phyloP scores from a whole-genome alignment of 2,888 invertebrate species.

The Stegana nigrithorax region DNA sequence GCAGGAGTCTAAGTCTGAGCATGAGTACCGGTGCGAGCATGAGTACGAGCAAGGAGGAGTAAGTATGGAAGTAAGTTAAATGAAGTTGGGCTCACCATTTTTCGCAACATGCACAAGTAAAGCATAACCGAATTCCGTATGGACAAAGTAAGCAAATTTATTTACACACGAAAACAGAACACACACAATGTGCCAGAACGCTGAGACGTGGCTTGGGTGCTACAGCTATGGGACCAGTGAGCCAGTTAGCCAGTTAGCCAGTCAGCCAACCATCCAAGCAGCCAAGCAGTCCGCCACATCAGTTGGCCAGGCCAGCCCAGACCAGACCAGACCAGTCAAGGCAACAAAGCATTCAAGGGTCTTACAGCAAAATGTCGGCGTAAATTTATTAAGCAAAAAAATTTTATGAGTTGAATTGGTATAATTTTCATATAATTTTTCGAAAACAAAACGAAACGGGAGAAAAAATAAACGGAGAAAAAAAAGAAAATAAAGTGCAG shows the following conservation, averaged over 20 bases:
- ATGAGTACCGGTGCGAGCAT: too few species aligned
- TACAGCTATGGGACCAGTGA: too few species aligned
- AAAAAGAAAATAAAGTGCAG: constrained; percentile 2
- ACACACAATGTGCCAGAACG: too few species aligned
- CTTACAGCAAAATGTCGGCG: constrained; percentile 58
- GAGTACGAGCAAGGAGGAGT: background rate
- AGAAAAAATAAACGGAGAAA: constrained; percentile 33
- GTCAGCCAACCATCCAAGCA: too few species aligned
- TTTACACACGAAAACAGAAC: too few species aligned
- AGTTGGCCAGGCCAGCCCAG: too few species aligned
- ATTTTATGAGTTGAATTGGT: constrained; percentile 64
- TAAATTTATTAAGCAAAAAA: constrained; percentile 61
- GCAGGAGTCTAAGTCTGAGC: too few species aligned
- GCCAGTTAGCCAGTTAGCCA: too few species aligned
- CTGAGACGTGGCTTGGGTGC: too few species aligned
- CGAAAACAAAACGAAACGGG: constrained; percentile 51
- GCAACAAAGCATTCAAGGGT: background rate
- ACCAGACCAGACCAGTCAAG: background rate
- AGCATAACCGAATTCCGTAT: constrained; percentile 11
- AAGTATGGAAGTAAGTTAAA: background rate
- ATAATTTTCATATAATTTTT: constrained; percentile 66
- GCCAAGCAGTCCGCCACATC: too few species aligned
- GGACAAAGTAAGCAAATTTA: too few species aligned
- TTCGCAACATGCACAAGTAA: constrained; percentile 4
- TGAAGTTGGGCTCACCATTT: constrained; percentile 10